phyloP scores from a whole-genome alignment of 37 sponge, comb jelly and placozoan species.

The Bolinopsis microptera region DNA sequence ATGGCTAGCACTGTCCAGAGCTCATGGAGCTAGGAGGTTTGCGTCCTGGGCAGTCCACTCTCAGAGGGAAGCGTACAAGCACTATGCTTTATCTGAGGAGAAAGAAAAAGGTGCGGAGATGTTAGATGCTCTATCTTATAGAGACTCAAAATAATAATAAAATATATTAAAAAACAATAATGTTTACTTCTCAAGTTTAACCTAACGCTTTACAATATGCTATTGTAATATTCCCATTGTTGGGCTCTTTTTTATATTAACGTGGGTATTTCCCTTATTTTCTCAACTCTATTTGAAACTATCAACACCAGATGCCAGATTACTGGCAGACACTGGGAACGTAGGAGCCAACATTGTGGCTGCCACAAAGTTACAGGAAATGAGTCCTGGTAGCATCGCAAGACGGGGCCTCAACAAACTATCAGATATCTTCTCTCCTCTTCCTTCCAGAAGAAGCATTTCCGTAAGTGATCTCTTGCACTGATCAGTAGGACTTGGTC shows the following conservation, averaged over 20 bases:
- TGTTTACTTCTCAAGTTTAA: no score
- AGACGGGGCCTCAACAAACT: constrained; percentile 22
- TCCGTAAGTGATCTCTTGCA: constrained; percentile 25
- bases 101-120: constrained; percentile 12
- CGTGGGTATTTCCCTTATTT: no score
- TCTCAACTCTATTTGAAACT: no score
- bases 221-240: no score
- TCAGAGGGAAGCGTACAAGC: constrained; percentile 54
- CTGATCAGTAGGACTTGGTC: no score
- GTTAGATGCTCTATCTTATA: background rate
- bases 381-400: constrained; percentile 7
- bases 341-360: background rate
- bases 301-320: background rate
- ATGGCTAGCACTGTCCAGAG: constrained; percentile 47
- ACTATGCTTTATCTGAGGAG: constrained; percentile 1
- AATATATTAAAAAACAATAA: no score
- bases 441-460: background rate
- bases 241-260: no score
- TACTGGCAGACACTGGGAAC: background rate
- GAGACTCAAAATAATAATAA: background rate
- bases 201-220: no score
- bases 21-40: constrained; percentile 58
- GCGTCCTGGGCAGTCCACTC: constrained; percentile 24
- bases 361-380: background rate
- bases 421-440: constrained; percentile 29